phyloP scores from a whole-genome alignment of 35 echinoderm and acorn worm species.

The Lytechinus variegatus region DNA sequence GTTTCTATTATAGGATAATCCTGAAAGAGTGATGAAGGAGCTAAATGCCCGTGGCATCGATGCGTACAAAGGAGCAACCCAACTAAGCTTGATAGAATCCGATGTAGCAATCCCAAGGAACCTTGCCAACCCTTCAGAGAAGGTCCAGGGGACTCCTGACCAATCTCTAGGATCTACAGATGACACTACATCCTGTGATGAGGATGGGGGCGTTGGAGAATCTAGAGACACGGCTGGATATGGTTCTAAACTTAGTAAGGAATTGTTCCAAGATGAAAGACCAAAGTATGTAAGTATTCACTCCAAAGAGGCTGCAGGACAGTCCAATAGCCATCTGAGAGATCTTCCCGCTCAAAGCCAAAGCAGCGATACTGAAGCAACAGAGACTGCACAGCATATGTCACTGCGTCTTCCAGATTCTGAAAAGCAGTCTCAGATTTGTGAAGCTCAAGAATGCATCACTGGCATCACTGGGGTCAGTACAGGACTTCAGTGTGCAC shows the following conservation, averaged over 20 bases:
- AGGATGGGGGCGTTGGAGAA: not conserved
- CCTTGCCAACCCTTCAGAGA: not conserved
- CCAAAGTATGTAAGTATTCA: not conserved
- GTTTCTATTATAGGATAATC: slow-evolving; percentile 72
- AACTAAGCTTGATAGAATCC: slow-evolving; percentile 49
- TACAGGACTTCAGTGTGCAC: not conserved
- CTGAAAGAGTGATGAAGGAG: slow-evolving; percentile 77
- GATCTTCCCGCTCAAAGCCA: not conserved
- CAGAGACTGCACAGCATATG: not conserved
- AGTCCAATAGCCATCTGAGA: not conserved
- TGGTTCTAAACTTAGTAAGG: not conserved
- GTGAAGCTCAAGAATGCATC: too few species aligned
- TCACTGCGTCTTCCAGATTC: not conserved
- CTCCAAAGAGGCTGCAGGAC: not conserved
- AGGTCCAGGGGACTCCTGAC: not conserved
- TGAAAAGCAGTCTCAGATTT: not conserved
- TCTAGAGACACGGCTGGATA: not conserved
- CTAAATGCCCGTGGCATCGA: slow-evolving; percentile 84
- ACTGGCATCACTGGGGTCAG: not conserved
- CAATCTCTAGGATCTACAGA: not conserved
- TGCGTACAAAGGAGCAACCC: slow-evolving; percentile 71
- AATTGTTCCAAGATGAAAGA: not conserved
- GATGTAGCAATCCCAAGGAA: not conserved
- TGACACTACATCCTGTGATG: not conserved
- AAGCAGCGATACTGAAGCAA: not conserved